Conservation (phyloP, 2,113 vertebrate genomes). For the Sturnus vulgaris region DNA sequence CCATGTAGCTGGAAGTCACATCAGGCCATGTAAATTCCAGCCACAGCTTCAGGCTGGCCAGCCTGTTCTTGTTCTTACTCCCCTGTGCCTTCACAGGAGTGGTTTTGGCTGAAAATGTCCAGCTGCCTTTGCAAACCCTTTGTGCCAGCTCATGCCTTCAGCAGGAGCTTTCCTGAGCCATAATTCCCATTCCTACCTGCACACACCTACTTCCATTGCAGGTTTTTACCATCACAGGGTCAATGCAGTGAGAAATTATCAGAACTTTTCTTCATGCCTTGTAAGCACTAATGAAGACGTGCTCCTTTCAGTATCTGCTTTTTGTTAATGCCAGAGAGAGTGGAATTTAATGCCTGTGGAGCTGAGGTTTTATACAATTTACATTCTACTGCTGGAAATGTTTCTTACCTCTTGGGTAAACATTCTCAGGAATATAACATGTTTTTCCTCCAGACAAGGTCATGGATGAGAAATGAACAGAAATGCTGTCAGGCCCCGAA, state of each 20-base stretch:
- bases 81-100: neutral
- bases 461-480: conserved; percentile 39
- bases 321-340: neutral
- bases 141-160: neutral
- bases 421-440: neutral
- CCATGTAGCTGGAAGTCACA: neutral
- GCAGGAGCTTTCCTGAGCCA: neutral
- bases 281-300: neutral
- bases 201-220: neutral
- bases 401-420: conserved; percentile 43
- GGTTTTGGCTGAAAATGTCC: neutral
- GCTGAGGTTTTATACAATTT: neutral
- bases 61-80: neutral
- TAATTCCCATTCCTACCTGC: neutral
- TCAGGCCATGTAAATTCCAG: neutral
- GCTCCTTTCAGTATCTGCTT: neutral
- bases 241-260: neutral
- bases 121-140: neutral
- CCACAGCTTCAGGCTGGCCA: neutral
- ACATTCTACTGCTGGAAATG: neutral
- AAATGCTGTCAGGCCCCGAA: conserved; percentile 27
- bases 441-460: conserved; percentile 35
- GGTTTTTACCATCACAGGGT: neutral
- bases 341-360: neutral
- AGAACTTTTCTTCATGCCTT: neutral